Evolutionary conservation across 2,888 invertebrate genomes (phyloP).

Genomic region (Syritta pipiens): DNA sequence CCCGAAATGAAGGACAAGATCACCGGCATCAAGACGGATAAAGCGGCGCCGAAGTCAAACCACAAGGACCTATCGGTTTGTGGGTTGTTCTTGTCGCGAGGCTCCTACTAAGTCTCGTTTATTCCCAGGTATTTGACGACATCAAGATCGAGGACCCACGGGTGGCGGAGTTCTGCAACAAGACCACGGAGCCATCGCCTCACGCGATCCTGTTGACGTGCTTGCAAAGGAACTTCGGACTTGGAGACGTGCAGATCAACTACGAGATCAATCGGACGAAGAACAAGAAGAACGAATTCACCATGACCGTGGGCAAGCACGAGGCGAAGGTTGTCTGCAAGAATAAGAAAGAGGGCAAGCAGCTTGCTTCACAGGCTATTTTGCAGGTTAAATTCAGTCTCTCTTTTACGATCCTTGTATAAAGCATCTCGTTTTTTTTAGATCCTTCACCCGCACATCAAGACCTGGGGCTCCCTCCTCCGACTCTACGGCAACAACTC

Average conservation of each 20-base stretch:
- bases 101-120: not conserved
- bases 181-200: conserved; percentile 96
- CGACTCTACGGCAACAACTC: conserved; percentile 95
- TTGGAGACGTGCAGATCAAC: conserved; percentile 92
- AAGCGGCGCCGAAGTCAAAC: conserved; percentile 76
- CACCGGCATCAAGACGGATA: conserved; percentile 81
- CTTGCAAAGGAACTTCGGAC: conserved; percentile 94
- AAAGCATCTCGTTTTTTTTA: conserved; percentile 76
- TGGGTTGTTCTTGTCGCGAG: not conserved
- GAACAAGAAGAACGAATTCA: conserved; percentile 95
- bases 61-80: conserved; percentile 81
- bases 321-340: conserved; percentile 94
- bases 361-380: conserved; percentile 96
- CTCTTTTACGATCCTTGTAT: too few relatives aligned
- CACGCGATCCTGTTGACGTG: conserved; percentile 96
- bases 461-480: conserved; percentile 95
- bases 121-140: conserved; percentile 90
- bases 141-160: conserved; percentile 96
- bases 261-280: conserved; percentile 92
- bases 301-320: conserved; percentile 96
- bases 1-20: conserved; percentile 94
- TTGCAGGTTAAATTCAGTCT: too few relatives aligned
- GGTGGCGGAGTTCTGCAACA: conserved; percentile 96
- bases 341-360: conserved; percentile 98
- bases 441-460: conserved; percentile 95